Conservation (phyloP, 2,888 invertebrate species). For the Caenorhabditis zanzibari region DNA sequence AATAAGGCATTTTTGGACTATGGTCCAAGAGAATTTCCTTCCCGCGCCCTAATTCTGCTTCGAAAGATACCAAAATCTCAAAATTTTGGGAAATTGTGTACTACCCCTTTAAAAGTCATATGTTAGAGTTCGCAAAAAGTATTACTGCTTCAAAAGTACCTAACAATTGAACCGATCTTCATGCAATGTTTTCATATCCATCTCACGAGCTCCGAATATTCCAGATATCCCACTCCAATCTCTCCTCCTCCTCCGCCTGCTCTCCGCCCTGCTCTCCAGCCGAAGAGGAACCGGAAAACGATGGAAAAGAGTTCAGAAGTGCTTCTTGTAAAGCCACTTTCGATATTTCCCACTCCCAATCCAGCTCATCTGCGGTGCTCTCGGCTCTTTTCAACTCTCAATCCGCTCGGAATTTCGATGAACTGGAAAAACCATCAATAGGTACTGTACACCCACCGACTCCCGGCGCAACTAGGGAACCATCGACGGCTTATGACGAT, state of each 20-base stretch:
- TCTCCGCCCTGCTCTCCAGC: conserved; percentile 71
- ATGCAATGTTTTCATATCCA: no score
- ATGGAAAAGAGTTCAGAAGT: conserved; percentile 39
- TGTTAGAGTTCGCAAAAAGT: no score
- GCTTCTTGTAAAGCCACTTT: conserved; percentile 53
- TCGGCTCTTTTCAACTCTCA: conserved; percentile 41
- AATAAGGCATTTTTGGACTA: no score
- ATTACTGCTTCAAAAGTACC: no score
- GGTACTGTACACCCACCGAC: conserved; percentile 75
- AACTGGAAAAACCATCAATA: conserved; percentile 63
- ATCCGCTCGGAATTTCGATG: conserved; percentile 44
- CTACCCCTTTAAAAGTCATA: no score
- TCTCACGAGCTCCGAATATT: no score
- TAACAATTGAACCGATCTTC: no score
- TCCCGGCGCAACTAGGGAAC: conserved; percentile 70
- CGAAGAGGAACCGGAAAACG: conserved; percentile 19
- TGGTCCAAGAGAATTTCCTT: no score
- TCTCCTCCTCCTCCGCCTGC: conserved; percentile 74
- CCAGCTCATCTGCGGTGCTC: conserved; percentile 51
- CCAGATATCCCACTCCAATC: conserved; percentile 70
- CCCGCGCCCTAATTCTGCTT: no score
- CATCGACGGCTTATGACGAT: conserved; percentile 58
- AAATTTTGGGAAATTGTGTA: no score
- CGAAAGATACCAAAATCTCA: no score
- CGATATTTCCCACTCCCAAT: conserved; percentile 49